These are phyloP conservation scores for Trididemnum miniatum DNA, from an alignment of 23 tunicate species.

Conservation along the genomic window DNA sequence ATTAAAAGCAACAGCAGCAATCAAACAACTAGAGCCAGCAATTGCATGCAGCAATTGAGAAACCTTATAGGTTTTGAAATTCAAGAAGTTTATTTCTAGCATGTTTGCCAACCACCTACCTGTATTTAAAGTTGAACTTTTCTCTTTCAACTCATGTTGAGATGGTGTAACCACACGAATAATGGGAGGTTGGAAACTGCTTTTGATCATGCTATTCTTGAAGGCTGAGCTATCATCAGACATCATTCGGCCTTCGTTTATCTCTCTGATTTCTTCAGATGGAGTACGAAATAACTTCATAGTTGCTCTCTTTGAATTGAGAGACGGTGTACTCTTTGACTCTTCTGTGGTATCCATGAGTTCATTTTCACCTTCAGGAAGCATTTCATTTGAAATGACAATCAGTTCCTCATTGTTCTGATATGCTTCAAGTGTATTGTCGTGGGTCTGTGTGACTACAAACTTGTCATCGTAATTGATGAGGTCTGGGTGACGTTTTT, in stretches of 20 bases:
- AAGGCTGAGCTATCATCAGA: not conserved
- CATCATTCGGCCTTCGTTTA: not conserved
- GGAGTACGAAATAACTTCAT: not conserved
- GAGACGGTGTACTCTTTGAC: not conserved
- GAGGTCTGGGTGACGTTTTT: not conserved
- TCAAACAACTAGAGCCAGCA: too few relatives aligned
- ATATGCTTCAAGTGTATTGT: not conserved
- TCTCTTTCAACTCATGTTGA: not conserved
- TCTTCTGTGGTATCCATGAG: not conserved
- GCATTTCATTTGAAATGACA: not conserved
- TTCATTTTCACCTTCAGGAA: not conserved
- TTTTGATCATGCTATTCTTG: not conserved
- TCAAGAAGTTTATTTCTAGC: too few relatives aligned
- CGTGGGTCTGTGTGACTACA: not conserved
- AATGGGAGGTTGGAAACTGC: not conserved
- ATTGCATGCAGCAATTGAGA: too few relatives aligned
- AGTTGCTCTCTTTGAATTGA: not conserved
- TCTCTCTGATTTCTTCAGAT: not conserved
- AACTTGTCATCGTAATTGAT: not conserved
- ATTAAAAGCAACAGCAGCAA: too few relatives aligned
- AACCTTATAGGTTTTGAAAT: too few relatives aligned
- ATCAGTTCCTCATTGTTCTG: conserved; percentile 8
- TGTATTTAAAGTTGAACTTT: too few relatives aligned
- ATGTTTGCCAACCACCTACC: too few relatives aligned
- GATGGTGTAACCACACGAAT: not conserved